A percentile compares a stretch with the other conserved stretches of the same genome.
Evolutionary conservation across 2,888 invertebrate genomes (phyloP).

Genomic region (Agrochola lychnidis): DNA sequence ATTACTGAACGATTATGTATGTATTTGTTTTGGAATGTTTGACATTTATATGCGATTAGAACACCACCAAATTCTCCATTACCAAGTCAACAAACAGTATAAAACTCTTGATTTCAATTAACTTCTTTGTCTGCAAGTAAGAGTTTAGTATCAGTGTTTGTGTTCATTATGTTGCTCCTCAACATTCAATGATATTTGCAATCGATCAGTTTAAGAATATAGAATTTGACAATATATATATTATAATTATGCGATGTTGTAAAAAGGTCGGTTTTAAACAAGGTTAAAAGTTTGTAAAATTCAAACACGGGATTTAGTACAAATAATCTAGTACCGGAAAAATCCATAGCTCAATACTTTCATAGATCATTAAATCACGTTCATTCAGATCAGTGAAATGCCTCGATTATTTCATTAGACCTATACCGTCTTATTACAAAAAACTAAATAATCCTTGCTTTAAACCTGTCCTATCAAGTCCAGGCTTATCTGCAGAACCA

Average conservation of each 20-base stretch:
- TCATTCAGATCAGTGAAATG: slow-evolving; percentile 1
- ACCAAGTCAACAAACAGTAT: background rate
- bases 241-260: background rate
- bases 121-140: background rate
- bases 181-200: background rate
- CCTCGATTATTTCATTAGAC: slow-evolving; percentile 29
- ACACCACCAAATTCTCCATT: background rate
- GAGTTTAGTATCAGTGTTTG: background rate
- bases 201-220: background rate
- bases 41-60: background rate
- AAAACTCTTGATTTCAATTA: background rate
- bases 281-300: background rate
- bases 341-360: slow-evolving; percentile 3
- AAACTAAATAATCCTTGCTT: too few relatives aligned
- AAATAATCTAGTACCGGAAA: background rate
- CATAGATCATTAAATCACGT: background rate
- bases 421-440: too few relatives aligned
- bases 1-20: background rate
- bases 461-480: too few relatives aligned
- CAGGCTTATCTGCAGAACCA: too few relatives aligned
- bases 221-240: too few relatives aligned
- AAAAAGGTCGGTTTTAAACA: background rate
- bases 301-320: background rate
- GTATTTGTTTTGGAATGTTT: slow-evolving; percentile 1
- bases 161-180: background rate